Conservation (phyloP, 2,797 vertebrate genomes). For the Heterohyrax brucei region DNA sequence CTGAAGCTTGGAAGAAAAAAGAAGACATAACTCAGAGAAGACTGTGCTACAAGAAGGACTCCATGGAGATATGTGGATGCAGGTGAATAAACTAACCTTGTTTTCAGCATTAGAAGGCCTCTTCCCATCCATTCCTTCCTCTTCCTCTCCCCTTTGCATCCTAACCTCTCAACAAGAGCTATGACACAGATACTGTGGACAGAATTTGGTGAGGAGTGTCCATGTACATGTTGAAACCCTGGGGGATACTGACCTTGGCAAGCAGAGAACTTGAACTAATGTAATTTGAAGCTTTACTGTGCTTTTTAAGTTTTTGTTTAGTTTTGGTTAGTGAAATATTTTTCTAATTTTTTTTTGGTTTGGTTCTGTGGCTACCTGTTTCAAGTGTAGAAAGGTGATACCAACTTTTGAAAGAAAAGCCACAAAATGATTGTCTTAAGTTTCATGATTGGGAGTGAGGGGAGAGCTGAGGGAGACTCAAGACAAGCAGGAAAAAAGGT, state of each 20-base stretch:
- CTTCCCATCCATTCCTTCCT: background rate
- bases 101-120: background rate
- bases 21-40: background rate
- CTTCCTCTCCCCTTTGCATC: background rate
- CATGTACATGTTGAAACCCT: background rate
- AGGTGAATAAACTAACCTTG: accelerated
- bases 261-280: background rate
- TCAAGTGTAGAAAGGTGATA: background rate
- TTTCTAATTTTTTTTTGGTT: background rate
- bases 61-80: background rate
- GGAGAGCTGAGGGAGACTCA: background rate
- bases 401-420: background rate
- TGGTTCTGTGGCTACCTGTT: background rate
- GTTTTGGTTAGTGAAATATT: background rate
- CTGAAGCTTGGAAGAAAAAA: background rate
- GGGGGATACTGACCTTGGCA: background rate
- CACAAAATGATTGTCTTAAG: background rate
- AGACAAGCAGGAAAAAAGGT: background rate
- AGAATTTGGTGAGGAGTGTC: background rate
- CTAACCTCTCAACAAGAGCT: background rate
- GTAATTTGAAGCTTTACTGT: background rate
- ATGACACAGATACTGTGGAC: background rate
- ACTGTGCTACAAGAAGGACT: background rate
- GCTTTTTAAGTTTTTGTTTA: background rate
- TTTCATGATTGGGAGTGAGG: background rate